A percentile compares a stretch with the other conserved stretches of the same genome.
Conservation (phyloP, 2,797 vertebrate genomes). For the Macrochelys suwanniensis region DNA sequence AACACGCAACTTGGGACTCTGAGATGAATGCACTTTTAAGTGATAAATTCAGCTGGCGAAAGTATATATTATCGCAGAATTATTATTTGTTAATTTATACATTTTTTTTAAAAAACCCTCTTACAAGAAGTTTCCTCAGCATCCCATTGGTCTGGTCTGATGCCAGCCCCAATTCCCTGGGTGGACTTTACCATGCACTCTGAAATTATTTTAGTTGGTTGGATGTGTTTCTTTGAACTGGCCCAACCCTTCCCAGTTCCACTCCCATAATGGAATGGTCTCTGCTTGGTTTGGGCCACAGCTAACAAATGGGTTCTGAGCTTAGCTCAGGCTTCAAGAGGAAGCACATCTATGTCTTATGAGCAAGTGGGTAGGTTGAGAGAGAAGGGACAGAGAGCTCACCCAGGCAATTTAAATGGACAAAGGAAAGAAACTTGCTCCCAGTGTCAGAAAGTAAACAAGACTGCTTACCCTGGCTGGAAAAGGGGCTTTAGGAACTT, state of each 20-base stretch:
- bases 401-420: background rate
- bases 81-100: background rate
- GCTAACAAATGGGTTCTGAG: rapidly evolving
- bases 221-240: background rate
- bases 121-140: background rate
- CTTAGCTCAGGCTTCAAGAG: background rate
- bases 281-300: background rate
- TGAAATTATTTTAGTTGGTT: rapidly evolving
- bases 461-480: background rate
- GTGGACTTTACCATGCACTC: background rate
- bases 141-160: background rate
- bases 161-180: rapidly evolving
- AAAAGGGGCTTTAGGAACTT: background rate
- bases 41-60: no score
- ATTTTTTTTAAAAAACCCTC: background rate
- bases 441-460: background rate
- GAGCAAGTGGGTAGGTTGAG: background rate
- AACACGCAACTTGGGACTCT: background rate
- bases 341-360: rapidly evolving
- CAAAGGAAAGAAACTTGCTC: background rate
- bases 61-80: background rate
- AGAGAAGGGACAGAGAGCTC: background rate
- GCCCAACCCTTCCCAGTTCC: background rate
- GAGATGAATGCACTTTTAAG: background rate
- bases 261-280: rapidly evolving